These are phyloP conservation scores for Petaurus breviceps DNA, from an alignment of 2,113 vertebrate genomes.

Conservation along the genomic window DNA sequence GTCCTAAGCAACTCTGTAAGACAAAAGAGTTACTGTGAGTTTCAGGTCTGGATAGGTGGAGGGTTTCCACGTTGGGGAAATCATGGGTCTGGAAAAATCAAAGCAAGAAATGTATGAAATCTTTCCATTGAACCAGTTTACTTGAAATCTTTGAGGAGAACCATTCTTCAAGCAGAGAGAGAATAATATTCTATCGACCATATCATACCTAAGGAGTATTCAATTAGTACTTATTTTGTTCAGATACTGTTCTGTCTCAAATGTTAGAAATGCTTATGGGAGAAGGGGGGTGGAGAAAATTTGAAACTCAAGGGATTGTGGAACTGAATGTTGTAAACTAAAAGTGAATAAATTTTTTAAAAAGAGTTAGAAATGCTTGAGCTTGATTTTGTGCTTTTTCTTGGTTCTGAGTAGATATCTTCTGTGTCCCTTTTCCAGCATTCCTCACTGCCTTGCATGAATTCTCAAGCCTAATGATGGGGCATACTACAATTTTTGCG, in stretches of 20 bases:
- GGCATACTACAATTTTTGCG: constrained; percentile 75
- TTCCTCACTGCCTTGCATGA: constrained; percentile 38
- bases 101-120: background rate
- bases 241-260: background rate
- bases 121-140: background rate
- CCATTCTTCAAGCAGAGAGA: background rate
- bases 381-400: constrained; percentile 1
- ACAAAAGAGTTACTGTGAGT: background rate
- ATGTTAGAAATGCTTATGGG: background rate
- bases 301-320: too few species aligned
- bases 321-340: too few species aligned
- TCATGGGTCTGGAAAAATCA: background rate
- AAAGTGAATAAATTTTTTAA: too few species aligned
- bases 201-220: background rate
- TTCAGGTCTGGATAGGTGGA: background rate
- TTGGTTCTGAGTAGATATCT: constrained; percentile 32
- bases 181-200: background rate
- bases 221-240: background rate
- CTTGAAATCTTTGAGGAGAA: background rate
- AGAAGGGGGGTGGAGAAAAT: background rate
- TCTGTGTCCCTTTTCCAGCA: constrained; percentile 53
- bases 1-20: background rate
- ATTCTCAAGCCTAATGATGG: constrained; percentile 81
- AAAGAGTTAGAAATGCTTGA: background rate
- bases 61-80: too few species aligned